Evolutionary conservation across 2,888 invertebrate species (phyloP), one percentile per base, ranked within the genome.

Genomic region (Zaprionus obscuricornis): DNA sequence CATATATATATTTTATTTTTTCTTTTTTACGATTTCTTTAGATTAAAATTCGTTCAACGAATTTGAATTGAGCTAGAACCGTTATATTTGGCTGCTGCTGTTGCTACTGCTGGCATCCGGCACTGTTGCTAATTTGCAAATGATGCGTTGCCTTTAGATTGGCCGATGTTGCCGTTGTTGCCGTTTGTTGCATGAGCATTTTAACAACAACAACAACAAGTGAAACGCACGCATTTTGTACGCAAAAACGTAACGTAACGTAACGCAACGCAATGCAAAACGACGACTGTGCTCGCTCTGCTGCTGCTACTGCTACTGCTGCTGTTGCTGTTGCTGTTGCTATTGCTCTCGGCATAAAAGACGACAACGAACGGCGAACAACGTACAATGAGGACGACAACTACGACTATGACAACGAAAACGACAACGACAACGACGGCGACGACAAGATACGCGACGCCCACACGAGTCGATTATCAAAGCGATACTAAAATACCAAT

Each of bases 381-480:
- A 8, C 34, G 34, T 10, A 34, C 14, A 16, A 11, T 11, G 11
- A 54, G 16, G 20, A 65, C 60, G 66, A 47, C 56, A 22, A 37
- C 40, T 55, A 52, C 36, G 34, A 39, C 58, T 46, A 31, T 37
- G 39, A 27, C 40, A 43, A 57, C 57, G 59, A 66, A 64, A 46
- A 52, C 56, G 56, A 60, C 69, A 54, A 67, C 52, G 58, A 59
- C 57, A 27, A 29, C 54, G 40, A 55, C 29, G 22, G 27, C 47
- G 49, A 55, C 59, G 40, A 49, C 64, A n/a, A n/a, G 49, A 63
- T 52, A 59, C 55, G 26, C 66, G 70, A 70, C 78, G 77, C 77
- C 78, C 78, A 81, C 77, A 75, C 81, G 81, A 71, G 63, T 71
- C 73, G 75, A 67, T 66, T 66, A 66, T 59, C 63, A 71, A 75